These are phyloP conservation scores for Tolypeutes matacus DNA, from an alignment of 2,797 vertebrate genomes.

Conservation along the genomic window DNA sequence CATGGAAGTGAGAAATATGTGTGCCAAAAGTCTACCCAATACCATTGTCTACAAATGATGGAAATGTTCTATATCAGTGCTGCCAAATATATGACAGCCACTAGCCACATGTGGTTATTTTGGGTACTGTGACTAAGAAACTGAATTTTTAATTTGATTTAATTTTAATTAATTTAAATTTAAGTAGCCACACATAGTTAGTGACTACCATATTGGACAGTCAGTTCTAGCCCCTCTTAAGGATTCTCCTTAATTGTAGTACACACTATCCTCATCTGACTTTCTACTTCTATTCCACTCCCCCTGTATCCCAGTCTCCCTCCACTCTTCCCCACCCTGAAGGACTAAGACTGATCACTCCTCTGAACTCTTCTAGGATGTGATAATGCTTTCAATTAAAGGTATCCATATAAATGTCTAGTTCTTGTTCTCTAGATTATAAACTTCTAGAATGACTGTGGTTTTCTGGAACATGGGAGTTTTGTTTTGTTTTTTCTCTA, in stretches of 20 bases:
- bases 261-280: background rate
- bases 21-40: background rate
- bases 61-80: background rate
- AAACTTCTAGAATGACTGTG: constrained; percentile 25
- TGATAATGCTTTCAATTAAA: background rate
- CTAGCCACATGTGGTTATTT: background rate
- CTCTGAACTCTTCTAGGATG: background rate
- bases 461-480: constrained; percentile 20
- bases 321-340: background rate
- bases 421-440: background rate
- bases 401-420: background rate
- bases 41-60: background rate
- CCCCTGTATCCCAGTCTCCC: too few species aligned
- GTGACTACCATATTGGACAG: background rate
- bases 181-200: background rate
- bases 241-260: background rate
- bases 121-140: background rate
- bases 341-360: background rate
- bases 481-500: background rate
- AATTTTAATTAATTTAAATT: background rate
- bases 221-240: background rate
- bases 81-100: background rate
- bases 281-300: background rate
- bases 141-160: background rate
- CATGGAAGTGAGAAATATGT: background rate